Conservation (phyloP, 2,797 vertebrate genomes). For the Caiman crocodilus region DNA sequence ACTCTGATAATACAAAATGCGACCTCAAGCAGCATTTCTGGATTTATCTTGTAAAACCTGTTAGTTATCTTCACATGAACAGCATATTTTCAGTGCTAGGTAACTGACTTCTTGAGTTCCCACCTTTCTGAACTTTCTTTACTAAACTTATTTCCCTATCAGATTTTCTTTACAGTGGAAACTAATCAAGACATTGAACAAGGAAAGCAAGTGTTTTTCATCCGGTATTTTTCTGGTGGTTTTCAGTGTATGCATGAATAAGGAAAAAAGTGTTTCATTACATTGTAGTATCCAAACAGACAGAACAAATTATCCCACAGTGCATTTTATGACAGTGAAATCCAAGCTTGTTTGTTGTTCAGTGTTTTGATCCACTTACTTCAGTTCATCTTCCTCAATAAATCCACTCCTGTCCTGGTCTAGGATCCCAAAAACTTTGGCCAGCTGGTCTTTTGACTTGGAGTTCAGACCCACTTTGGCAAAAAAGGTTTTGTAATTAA, state of each 20-base stretch:
- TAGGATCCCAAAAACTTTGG: constrained; percentile 84
- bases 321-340: neutral
- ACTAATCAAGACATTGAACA: neutral
- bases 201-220: neutral
- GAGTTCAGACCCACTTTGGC: constrained; percentile 80
- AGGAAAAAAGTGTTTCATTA: neutral
- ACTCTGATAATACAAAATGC: neutral
- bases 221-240: constrained; percentile 4
- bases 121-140: neutral
- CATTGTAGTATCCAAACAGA: neutral
- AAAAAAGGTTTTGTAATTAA: constrained; percentile 87
- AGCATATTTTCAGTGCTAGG: neutral
- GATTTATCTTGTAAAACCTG: constrained; percentile 36
- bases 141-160: too few species aligned
- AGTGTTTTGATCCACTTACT: constrained; percentile 76
- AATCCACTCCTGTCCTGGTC: constrained; percentile 87
- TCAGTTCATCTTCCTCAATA: constrained; percentile 88
- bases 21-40: constrained; percentile 12
- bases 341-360: neutral
- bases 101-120: neutral
- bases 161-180: neutral
- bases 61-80: constrained; percentile 4
- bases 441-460: constrained; percentile 83
- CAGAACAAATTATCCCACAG: neutral
- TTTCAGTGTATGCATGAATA: neutral